Evolutionary conservation across 2,113 vertebrate genomes (phyloP).

Genomic region (Gasterosteus nipponicus): DNA sequence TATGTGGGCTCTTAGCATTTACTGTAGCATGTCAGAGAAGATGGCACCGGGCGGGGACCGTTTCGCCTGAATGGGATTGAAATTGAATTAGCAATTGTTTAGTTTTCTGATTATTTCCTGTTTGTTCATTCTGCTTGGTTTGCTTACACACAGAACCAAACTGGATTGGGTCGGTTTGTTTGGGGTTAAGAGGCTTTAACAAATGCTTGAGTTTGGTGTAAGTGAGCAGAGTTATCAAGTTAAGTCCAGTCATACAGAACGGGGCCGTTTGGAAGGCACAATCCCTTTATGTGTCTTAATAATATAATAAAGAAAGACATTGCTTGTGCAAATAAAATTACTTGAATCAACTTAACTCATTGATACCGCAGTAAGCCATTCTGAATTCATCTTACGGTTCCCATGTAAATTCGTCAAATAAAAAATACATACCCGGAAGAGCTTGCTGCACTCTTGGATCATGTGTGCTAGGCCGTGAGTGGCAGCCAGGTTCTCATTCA

Average conservation of each 20-base stretch:
- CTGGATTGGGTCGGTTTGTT: neutral
- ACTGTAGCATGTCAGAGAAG: constrained; percentile 21
- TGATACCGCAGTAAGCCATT: neutral
- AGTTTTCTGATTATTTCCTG: constrained; percentile 59
- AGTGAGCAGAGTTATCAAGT: constrained; percentile 7
- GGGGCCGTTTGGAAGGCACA: neutral
- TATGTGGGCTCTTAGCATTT: constrained; percentile 27
- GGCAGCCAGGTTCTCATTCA: constrained; percentile 96
- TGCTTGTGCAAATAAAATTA: constrained; percentile 22
- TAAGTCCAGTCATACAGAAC: constrained; percentile 10
- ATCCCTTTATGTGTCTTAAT: constrained; percentile 25
- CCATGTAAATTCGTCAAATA: neutral
- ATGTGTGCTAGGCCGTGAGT: constrained; percentile 96
- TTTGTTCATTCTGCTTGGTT: constrained; percentile 39
- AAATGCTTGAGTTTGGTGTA: constrained; percentile 4
- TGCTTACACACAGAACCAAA: constrained; percentile 2
- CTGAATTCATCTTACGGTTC: neutral
- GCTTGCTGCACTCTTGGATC: constrained; percentile 94
- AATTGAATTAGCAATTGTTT: constrained; percentile 50
- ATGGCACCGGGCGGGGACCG: neutral
- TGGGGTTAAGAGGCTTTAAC: neutral
- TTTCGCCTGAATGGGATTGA: constrained; percentile 19
- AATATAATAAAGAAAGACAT: neutral
- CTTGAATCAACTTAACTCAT: neutral
- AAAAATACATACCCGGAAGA: constrained; percentile 90